Base-by-base conservation (phyloP, 2,888 invertebrate species). In the Amphimallon solstitiale region DNA sequence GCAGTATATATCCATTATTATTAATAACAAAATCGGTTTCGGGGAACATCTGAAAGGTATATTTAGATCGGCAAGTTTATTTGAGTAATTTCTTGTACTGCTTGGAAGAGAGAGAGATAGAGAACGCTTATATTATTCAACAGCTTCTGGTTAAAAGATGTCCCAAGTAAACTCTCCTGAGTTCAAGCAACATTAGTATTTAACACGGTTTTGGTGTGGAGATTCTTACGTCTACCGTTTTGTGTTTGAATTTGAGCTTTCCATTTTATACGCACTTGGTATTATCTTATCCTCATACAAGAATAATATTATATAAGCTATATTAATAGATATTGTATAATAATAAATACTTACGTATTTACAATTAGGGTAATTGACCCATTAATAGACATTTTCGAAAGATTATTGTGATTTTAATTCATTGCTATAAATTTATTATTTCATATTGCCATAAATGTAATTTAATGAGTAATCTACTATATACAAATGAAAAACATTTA, bases 81-180 rank as follows among this genome's bases (percentile, higher is more conserved):
- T 34, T 51, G 15, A 34, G 3, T 38, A 52, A 52, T 37, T 52
- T 15, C 35, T 15, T 17, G 35, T 34, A 34, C 46, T 46, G 17
- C 35, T 23, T 35, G 52, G 14, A 9, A 52, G 52, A n/a, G 46
- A 9, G 7, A 52, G 37, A 7, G 17, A 19, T 17, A 21, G 10
- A 51, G 17, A 15, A 34, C 10, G 14, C 37, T 19, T 10, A 19
- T 37, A 15, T 52, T 54, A 54, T 54, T 54, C 21, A 38, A n/a
- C n/a, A 54, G 37, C n/a, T 19, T 54, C 38, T 19, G 52, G 52
- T 54, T 19, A 37, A 38, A 38, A 21, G 48, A 23, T 48, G n/a
- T 12, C n/a, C 48, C 6, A 9, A 12, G 2, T 48, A 23, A 48
- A 23, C n/a, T 48, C 48, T 5, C 5, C 4, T n/a, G 48, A 48